Evolutionary conservation across 2,113 vertebrate genomes (phyloP), one percentile per base, ranked within the genome.

Genomic region (Tragelaphus buxtoni): DNA sequence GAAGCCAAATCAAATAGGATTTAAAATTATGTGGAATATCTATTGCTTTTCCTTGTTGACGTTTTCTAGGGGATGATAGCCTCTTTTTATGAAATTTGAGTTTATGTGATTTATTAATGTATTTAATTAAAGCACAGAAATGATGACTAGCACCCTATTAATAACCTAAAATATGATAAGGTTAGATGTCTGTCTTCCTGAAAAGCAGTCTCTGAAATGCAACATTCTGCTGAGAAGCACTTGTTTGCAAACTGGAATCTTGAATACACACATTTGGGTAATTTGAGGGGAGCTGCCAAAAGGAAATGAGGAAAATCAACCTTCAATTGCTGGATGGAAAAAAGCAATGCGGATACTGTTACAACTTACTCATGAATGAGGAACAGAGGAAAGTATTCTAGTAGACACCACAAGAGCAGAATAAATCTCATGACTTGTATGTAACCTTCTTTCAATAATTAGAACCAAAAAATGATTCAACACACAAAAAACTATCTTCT

Each of bases 331-430:
- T 60, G 5, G 65, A 32, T 7, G 45, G 28, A 93, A 18, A 93
- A 18, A 82, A 82, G 4, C 14, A 45, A 61, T 55, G 3, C 3
- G 8, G 35, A 85, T 0, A 56, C 9, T 55, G 1, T 47, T 61
- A 30, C 17, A 58, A 35, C 9, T 51, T 53, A 51, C 10, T 72
- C 14, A 49, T 1, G 5, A 9, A 2, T 32, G 11, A 81, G 17
- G 26, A 26, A 47, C 3, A 13, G 7, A 60, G 45, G 9, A 45
- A 51, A 28, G 2, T 7, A 53, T 63, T 72, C 17, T 10, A 20
- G 0, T 9, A 2, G 4, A 72, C 10, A 30, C 12, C 9, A 2
- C 0, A 22, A 72, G 3, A 17, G 1, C 30, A 45, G 8, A 8
- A 74, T 42, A 83, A 60, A 81, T 53, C 51, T 63, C 16, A 7